Conservation (phyloP, 1,140 invertebrate genomes). For the Planococcus citri region DNA sequence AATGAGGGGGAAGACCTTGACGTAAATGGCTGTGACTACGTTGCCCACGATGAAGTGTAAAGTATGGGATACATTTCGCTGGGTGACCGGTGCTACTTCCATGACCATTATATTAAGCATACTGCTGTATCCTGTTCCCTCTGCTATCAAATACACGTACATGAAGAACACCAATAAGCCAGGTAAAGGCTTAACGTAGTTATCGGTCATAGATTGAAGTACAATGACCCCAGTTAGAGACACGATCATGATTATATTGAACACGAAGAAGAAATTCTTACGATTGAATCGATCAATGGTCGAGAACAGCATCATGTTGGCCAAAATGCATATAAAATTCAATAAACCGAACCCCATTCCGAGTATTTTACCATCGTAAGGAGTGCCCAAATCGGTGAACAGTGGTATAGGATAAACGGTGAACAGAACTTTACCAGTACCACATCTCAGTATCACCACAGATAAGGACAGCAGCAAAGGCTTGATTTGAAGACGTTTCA, state of each 20-base stretch:
- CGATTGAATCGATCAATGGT: background rate
- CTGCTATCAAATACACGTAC: background rate
- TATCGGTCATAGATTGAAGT: background rate
- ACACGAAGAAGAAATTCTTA: background rate
- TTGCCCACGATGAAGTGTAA: background rate
- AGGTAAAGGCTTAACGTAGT: background rate
- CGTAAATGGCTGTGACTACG: background rate
- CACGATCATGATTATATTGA: background rate
- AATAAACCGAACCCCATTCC: background rate
- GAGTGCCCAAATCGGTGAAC: background rate
- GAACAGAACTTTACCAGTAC: conserved; percentile 3
- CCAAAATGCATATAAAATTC: background rate
- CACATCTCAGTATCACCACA: background rate
- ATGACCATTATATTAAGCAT: background rate
- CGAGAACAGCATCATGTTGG: background rate
- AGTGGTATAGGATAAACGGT: background rate
- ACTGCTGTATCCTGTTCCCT: background rate
- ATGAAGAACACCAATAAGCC: background rate
- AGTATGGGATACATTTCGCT: background rate
- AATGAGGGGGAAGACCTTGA: background rate
- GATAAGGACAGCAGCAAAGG: background rate
- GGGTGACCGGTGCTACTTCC: background rate
- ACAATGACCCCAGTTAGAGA: background rate
- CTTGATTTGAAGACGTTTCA: background rate
- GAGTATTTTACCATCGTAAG: background rate